Evolutionary conservation across 2,888 invertebrate genomes (phyloP).

Genomic region (Trissolcus japonicus): DNA sequence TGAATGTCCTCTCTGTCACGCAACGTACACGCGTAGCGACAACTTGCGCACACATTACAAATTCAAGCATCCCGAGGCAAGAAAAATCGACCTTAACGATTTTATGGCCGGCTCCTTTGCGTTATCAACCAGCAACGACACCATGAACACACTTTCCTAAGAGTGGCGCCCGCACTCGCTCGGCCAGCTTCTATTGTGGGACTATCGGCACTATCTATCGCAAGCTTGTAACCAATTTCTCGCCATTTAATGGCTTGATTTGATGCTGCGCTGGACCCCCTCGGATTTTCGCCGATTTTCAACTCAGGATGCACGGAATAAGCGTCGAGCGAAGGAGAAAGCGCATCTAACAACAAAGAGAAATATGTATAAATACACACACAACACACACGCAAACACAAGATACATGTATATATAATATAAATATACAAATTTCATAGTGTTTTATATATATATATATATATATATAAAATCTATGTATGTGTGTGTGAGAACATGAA

Average conservation of each 20-base stretch:
- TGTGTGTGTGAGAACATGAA: slow-evolving; percentile 54
- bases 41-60: slow-evolving; percentile 95
- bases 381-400: slow-evolving; percentile 4
- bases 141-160: slow-evolving; percentile 79
- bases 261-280: background rate
- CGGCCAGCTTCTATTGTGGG: slow-evolving; percentile 18
- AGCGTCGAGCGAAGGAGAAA: background rate
- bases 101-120: slow-evolving; percentile 80
- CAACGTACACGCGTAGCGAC: slow-evolving; percentile 94
- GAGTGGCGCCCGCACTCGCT: slow-evolving; percentile 56
- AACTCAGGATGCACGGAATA: background rate
- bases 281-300: background rate
- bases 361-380: slow-evolving; percentile 17
- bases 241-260: background rate
- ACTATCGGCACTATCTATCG: too few relatives aligned
- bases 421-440: slow-evolving; percentile 29
- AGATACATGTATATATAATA: slow-evolving; percentile 42
- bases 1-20: slow-evolving; percentile 93
- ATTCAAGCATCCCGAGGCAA: slow-evolving; percentile 94
- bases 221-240: too few relatives aligned
- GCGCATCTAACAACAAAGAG: slow-evolving; percentile 39
- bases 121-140: slow-evolving; percentile 76
- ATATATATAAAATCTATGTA: slow-evolving; percentile 23
- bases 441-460: slow-evolving; percentile 34
- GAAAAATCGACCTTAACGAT: slow-evolving; percentile 86